Percentiles rank a stretch among this genome's conserved stretches.
Evolutionary conservation across 2,797 vertebrate species (phyloP).

Genomic region (Aselliscus stoliczkanus): DNA sequence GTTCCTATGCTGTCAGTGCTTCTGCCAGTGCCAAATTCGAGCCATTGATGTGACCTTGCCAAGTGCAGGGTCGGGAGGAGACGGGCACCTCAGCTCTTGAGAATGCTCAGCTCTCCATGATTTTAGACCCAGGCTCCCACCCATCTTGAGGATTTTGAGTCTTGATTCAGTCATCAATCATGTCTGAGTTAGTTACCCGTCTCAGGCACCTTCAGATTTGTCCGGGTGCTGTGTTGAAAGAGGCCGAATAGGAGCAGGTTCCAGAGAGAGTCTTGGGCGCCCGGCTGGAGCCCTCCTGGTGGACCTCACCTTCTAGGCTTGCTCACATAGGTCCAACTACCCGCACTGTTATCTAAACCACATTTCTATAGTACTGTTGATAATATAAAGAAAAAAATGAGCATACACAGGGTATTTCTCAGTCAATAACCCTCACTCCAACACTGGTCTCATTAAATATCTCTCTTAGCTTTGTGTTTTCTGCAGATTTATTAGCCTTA

Average conservation of each 20-base stretch:
- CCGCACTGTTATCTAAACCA: accelerated
- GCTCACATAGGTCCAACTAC: background rate
- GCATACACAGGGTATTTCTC: background rate
- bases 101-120: accelerated
- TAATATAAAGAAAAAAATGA: no score
- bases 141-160: accelerated
- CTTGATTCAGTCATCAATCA: no score
- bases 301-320: accelerated
- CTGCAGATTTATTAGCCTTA: background rate
- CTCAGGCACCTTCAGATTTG: background rate
- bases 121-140: background rate
- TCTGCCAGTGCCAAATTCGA: accelerated
- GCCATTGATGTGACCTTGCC: accelerated
- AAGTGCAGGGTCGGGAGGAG: no score
- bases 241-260: background rate
- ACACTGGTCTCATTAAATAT: accelerated
- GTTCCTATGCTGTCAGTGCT: accelerated
- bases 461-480: background rate
- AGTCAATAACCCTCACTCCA: accelerated
- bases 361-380: background rate
- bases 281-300: background rate
- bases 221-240: background rate
- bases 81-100: accelerated
- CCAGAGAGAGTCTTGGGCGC: accelerated
- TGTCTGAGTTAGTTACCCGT: background rate